phyloP scores from a whole-genome alignment of 2,888 invertebrate genomes.

The Dynastes maya region DNA sequence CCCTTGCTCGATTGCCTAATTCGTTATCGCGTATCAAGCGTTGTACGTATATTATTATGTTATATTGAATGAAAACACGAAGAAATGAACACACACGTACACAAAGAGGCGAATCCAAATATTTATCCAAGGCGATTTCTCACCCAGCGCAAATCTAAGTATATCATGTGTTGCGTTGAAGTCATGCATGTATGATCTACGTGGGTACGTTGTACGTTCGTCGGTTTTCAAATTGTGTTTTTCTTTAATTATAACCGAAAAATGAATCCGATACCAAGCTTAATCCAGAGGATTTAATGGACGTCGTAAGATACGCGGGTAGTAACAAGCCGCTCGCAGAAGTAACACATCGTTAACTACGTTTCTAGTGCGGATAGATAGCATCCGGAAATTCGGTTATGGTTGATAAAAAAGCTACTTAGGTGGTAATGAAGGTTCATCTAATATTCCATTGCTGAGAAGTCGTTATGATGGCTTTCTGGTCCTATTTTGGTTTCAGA shows the following conservation, averaged over 20 bases:
- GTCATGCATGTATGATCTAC: background rate
- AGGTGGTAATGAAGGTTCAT: no score
- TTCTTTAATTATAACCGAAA: conserved; percentile 24
- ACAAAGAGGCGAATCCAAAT: conserved; percentile 27
- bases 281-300: conserved; percentile 4
- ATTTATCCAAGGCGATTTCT: conserved; percentile 31
- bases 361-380: background rate
- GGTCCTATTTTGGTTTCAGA: no score
- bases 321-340: background rate
- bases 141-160: conserved; percentile 27
- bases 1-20: background rate
- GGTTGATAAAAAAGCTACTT: background rate
- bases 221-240: conserved; percentile 9
- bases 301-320: background rate
- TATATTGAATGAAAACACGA: conserved; percentile 9
- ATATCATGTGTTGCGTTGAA: conserved; percentile 16
- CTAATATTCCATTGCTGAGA: no score
- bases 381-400: background rate
- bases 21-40: conserved; percentile 4
- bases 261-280: conserved; percentile 14
- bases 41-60: conserved; percentile 5
- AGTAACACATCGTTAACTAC: background rate
- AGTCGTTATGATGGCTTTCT: no score
- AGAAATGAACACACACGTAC: conserved; percentile 16
- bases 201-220: no score